A percentile compares a stretch with the other conserved stretches of the same genome.
Evolutionary conservation across 2,888 invertebrate genomes (phyloP).

Genomic region (Orthosia gothica): DNA sequence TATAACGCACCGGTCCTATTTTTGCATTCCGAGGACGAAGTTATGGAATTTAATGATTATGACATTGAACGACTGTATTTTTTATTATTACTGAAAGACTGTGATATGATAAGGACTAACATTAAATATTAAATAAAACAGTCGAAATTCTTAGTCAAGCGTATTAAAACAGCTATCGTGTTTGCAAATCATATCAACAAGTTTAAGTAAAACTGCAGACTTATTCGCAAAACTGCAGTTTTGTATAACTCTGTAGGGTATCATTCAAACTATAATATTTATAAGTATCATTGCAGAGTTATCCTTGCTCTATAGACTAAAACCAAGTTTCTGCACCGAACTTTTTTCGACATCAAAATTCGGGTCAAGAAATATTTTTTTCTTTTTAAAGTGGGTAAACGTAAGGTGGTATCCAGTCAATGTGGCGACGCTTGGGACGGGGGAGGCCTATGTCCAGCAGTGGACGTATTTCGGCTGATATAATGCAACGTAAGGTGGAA

Average conservation of each 20-base stretch:
- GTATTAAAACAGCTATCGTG: conserved; percentile 19
- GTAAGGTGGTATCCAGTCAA: no score
- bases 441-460: no score
- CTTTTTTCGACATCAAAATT: no score
- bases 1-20: no score
- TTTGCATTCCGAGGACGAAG: not conserved
- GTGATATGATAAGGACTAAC: conserved; percentile 29
- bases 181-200: conserved; percentile 28
- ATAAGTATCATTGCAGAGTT: conserved; percentile 39
- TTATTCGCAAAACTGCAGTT: not conserved
- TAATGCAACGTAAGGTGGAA: no score
- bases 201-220: conserved; percentile 31
- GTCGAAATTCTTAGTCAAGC: conserved; percentile 26
- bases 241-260: conserved; percentile 12
- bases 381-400: no score
- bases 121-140: conserved; percentile 5
- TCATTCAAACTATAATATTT: not conserved
- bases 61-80: conserved; percentile 1
- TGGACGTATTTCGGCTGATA: no score
- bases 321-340: not conserved
- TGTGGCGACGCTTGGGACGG: no score
- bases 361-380: no score
- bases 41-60: not conserved
- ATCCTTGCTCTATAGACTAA: not conserved
- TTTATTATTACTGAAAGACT: not conserved